Percentiles rank a stretch among this genome's conserved stretches.
These are phyloP conservation scores for Tenthredo amoena DNA, from an alignment of 2,888 invertebrate species.

Conservation along the genomic window DNA sequence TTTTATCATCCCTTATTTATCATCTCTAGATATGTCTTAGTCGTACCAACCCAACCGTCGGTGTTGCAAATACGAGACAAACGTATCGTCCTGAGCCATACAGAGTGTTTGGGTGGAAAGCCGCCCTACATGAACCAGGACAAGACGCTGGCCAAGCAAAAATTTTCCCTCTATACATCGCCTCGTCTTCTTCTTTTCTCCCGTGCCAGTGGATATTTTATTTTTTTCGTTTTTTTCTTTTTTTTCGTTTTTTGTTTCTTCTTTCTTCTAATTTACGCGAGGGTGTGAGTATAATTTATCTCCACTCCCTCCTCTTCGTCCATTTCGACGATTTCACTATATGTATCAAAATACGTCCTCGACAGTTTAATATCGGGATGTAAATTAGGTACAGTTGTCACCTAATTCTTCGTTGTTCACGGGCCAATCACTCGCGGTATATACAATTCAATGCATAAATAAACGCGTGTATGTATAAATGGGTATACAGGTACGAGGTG, in stretches of 20 bases:
- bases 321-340: not conserved
- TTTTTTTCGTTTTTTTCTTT: not conserved
- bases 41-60: not conserved
- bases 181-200: not conserved
- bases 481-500: not conserved
- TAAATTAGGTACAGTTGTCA: not conserved
- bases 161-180: not conserved
- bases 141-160: constrained; percentile 59
- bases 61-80: constrained; percentile 60
- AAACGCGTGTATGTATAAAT: constrained; percentile 18
- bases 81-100: constrained; percentile 70
- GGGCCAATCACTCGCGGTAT: not conserved
- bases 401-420: not conserved
- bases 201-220: not conserved
- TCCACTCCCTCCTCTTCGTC: not conserved
- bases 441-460: constrained; percentile 17
- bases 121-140: constrained; percentile 69
- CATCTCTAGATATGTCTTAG: not conserved
- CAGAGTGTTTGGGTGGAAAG: constrained; percentile 68
- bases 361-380: not conserved
- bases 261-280: not conserved
- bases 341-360: not conserved
- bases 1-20: not conserved
- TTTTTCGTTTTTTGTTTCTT: not conserved
- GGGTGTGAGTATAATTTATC: not conserved